Evolutionary conservation across 2,888 invertebrate genomes (phyloP).

Genomic region (Nomada flava): DNA sequence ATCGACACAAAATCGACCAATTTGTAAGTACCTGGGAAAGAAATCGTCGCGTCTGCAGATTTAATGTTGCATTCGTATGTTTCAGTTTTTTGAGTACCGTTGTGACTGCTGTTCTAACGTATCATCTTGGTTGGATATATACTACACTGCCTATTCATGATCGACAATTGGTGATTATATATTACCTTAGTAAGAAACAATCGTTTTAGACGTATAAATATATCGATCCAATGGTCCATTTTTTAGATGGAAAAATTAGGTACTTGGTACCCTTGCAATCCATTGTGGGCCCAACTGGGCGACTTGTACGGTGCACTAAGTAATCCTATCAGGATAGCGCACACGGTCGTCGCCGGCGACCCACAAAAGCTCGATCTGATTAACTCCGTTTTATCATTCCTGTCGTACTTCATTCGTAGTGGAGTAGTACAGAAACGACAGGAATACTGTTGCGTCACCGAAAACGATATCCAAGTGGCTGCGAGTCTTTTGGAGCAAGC

Average conservation of each 20-base stretch:
- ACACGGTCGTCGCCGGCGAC: constrained; percentile 91
- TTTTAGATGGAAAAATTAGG: constrained; percentile 85
- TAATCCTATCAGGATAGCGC: constrained; percentile 90
- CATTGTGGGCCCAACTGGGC: constrained; percentile 94
- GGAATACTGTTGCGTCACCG: constrained; percentile 73
- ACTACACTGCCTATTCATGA: constrained; percentile 86
- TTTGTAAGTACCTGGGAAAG: constrained; percentile 89
- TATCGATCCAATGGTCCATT: neutral
- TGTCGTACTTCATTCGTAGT: constrained; percentile 93
- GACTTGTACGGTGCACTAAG: constrained; percentile 95
- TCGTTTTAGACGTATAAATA: neutral
- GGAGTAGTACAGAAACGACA: constrained; percentile 76
- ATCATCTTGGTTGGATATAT: constrained; percentile 96
- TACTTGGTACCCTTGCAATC: constrained; percentile 92
- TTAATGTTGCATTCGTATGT: constrained; percentile 7
- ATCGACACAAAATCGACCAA: constrained; percentile 95
- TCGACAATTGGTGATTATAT: constrained; percentile 75
- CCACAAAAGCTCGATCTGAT: constrained; percentile 88
- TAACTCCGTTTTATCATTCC: constrained; percentile 90
- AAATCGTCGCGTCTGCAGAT: neutral
- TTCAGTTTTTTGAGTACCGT: constrained; percentile 95
- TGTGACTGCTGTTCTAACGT: constrained; percentile 93
- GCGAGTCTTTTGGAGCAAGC: constrained; percentile 72
- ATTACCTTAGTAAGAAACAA: neutral
- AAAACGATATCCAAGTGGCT: constrained; percentile 78